These are phyloP conservation scores for Paratilapia polleni DNA, from an alignment of 2,113 vertebrate genomes.

Conservation along the genomic window DNA sequence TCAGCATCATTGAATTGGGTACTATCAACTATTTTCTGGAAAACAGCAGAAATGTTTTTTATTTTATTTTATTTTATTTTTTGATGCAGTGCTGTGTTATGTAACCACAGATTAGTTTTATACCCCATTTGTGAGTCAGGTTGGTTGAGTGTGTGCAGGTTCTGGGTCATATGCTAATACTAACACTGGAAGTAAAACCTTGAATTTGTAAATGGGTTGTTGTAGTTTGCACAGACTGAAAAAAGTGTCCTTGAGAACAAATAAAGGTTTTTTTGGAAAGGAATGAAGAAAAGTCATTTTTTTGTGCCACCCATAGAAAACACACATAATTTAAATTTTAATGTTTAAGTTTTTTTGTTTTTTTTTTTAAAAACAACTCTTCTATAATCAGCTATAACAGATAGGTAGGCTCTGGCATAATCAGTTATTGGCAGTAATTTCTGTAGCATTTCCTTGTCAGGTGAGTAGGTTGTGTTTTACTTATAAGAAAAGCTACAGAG, in stretches of 20 bases:
- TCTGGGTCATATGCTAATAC: background rate
- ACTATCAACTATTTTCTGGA: too few species aligned
- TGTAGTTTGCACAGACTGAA: constrained; percentile 8
- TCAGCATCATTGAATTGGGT: too few species aligned
- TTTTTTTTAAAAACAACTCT: too few species aligned
- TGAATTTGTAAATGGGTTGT: constrained; percentile 1
- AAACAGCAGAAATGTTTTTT: too few species aligned
- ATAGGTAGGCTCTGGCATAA: too few species aligned
- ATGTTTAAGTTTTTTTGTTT: background rate
- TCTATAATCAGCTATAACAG: too few species aligned
- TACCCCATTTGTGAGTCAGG: background rate
- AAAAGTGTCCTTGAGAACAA: constrained; percentile 28
- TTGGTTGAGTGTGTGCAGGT: background rate
- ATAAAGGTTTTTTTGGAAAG: constrained; percentile 10
- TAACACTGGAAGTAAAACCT: background rate
- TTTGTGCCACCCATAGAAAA: background rate
- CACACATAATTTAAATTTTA: background rate
- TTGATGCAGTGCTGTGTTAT: constrained; percentile 10
- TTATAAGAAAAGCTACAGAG: background rate
- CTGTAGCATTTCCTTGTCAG: background rate
- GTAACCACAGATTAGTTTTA: background rate
- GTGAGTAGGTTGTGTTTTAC: too few species aligned
- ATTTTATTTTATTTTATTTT: too few species aligned
- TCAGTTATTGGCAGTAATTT: background rate
- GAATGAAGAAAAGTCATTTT: background rate